Conservation (phyloP, 2,888 invertebrate genomes). For the Aromia moschata region DNA sequence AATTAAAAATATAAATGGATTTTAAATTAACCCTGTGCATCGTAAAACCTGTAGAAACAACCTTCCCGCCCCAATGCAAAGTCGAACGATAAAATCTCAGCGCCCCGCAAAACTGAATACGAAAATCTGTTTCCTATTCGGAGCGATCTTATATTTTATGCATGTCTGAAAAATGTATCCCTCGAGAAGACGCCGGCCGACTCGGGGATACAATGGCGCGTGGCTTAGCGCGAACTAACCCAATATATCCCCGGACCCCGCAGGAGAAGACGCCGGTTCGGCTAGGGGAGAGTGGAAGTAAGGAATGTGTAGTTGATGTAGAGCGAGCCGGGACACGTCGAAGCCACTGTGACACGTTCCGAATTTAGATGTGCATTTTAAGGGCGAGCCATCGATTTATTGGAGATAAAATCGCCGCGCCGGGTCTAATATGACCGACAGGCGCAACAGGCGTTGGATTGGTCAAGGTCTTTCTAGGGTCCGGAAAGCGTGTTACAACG, state of each 20-base stretch:
- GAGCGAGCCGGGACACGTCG: background rate
- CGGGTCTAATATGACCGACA: no score
- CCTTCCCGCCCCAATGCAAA: no score
- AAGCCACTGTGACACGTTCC: background rate
- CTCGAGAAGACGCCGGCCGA: background rate
- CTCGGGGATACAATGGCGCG: background rate
- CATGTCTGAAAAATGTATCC: background rate
- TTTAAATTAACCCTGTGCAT: no score
- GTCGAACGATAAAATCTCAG: background rate
- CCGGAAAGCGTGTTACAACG: no score
- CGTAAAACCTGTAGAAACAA: no score
- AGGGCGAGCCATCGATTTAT: no score
- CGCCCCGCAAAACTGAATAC: background rate
- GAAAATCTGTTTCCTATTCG: no score
- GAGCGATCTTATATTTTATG: background rate
- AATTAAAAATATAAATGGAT: no score
- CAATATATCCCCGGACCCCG: background rate
- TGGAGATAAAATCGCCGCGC: no score
- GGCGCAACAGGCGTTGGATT: no score
- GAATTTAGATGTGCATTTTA: background rate
- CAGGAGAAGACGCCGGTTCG: background rate
- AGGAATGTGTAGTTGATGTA: constrained; percentile 1
- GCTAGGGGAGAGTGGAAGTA: background rate
- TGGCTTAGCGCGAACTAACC: background rate
- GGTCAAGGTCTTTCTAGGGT: no score